Base-by-base conservation (phyloP, 2,888 invertebrate species). In the Drosophila borealis region DNA sequence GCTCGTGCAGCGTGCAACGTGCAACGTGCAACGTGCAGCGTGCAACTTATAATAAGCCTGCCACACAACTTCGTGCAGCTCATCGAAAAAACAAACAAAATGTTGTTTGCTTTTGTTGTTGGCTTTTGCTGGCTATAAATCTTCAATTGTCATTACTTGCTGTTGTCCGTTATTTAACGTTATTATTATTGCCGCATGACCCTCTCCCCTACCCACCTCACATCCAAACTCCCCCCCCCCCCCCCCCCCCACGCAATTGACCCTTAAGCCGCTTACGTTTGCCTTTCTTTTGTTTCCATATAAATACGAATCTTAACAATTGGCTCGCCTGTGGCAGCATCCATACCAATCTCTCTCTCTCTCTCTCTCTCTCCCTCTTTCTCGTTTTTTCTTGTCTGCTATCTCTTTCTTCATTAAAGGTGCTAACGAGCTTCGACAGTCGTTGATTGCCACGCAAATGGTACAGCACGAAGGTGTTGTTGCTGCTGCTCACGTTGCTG, bases 1-100 rank as follows among this genome's bases (percentile, higher is more conserved):
- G 63, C 67, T 61, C 29, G 29, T 29, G 53, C 71, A 70, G 11
- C 34, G 44, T 57, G 74, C 75, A 70, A 48, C 79, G 73, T 74
- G 69, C 74, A 74, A 54, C 69, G 37, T 59, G 63, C 73, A 66
- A 60, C 70, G 45, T 60, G 64, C 74, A 75, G 59, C 80, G 78
- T 73, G 73, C 78, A 81, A 50, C 74, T 65, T 77, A 87, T 83
- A 84, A 86, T 86, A 77, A 86, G 83, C 55, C 66, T 44, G 65
- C 55, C 50, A 56, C 62, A 77, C 74, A 75, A 70, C 63, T 68
- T 82, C 86, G 86, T 82, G 82, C 83, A 60, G 60, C 69, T 68
- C 17, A 45, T 33, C 50, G 51, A 2, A 29, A 29, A 8, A 8
- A 33, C 37, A 45, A 37, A 37, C 17, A 50, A n/a, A 64, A 54